These are phyloP conservation scores for Nomada hirtipes DNA, from an alignment of 2,888 invertebrate species.

Conservation along the genomic window DNA sequence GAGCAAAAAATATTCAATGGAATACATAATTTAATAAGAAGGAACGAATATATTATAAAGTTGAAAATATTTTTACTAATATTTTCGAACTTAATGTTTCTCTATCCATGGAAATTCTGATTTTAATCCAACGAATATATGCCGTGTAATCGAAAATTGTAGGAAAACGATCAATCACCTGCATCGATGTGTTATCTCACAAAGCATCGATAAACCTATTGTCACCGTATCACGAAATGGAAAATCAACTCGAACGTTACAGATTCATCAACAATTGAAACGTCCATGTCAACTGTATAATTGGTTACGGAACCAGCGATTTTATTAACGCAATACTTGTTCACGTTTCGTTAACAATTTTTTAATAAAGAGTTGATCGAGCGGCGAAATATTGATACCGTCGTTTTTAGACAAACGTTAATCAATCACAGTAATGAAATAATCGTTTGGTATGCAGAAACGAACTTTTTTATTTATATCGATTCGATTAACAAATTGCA, in stretches of 20 bases:
- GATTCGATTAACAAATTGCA: neutral
- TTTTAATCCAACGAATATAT: too few relatives aligned
- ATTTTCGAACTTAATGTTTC: too few relatives aligned
- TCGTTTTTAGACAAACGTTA: neutral
- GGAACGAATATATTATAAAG: too few relatives aligned
- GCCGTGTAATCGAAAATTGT: neutral
- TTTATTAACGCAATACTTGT: neutral
- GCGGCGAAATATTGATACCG: neutral
- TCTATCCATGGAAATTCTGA: too few relatives aligned
- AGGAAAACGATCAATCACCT: neutral
- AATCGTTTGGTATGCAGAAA: constrained; percentile 6
- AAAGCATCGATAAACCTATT: neutral
- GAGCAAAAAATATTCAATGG: too few relatives aligned
- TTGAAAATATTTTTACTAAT: too few relatives aligned
- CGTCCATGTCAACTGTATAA: constrained; percentile 26
- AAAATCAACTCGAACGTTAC: constrained; percentile 22
- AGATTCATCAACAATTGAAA: constrained; percentile 32
- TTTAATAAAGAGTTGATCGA: neutral
- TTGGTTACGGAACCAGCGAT: neutral
- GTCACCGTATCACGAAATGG: neutral
- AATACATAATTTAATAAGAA: too few relatives aligned
- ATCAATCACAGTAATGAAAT: neutral
- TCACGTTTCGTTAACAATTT: neutral
- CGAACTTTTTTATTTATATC: neutral
- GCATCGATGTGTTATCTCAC: neutral